Evolutionary conservation across 2,888 invertebrate genomes (phyloP), one percentile per base, ranked within the genome.

Genomic region (Meta bourneti): DNA sequence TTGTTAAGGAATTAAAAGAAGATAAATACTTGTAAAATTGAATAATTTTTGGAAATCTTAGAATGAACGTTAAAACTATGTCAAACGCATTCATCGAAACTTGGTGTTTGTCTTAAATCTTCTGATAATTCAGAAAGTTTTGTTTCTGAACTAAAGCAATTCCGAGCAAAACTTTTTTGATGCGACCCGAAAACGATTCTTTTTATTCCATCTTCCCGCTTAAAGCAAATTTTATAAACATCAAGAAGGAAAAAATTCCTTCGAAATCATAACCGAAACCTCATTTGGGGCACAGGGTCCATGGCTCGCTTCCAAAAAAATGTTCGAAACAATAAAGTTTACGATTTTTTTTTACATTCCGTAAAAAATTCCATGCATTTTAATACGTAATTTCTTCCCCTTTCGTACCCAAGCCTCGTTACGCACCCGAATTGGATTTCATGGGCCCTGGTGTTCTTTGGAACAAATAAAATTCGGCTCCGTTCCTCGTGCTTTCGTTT

Each of bases 351-450:
- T 88, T 84, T 61, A 81, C 71, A 70, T 52, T 81, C 69, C 75
- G 75, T 52, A 79, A 82, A 91, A 91, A 87, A 91, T 88, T 91
- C 91, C 74, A 91, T 91, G 91, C 91, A 91, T 91, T 91, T 91
- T 91, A 91, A 91, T 91, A 83, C 74, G 77, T 54, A 83, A 91
- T 91, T 91, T 83, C 74, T 77, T 61, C 69, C 20, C 9, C 49
- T 48, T 49, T 54, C 13, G 7, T 72, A 71, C 79, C 72, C 81
- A 54, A 80, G 69, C 48, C 77, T 84, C 83, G 77, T 90, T 79
- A 84, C 84, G 51, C 78, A 72, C 20, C 79, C 34, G 83, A 90
- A 88, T 81, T 80, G 81, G 74, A 90, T 90, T 90, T 79, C 75
- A 84, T 78, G 70, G 80, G 52, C 61, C 49, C 72, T 11, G 49